These are phyloP conservation scores for Poecilobothrus nobilitatus DNA, from an alignment of 2,888 invertebrate species.

Conservation along the genomic window DNA sequence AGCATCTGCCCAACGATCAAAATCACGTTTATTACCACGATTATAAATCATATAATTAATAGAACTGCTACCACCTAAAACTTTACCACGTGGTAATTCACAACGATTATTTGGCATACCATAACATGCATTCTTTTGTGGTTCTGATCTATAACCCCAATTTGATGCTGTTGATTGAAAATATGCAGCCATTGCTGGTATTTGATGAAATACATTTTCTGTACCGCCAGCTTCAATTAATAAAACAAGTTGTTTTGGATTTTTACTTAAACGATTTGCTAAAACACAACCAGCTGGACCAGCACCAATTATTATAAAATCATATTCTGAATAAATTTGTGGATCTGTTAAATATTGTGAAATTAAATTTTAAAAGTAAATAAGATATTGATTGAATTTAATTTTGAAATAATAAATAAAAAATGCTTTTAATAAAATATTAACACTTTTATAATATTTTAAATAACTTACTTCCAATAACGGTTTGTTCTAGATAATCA, in stretches of 20 bases:
- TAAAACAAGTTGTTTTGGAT: conserved; percentile 44
- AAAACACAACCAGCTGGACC: conserved; percentile 66
- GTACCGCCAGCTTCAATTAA: conserved; percentile 48
- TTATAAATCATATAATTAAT: conserved; percentile 65
- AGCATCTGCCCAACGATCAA: conserved; percentile 57
- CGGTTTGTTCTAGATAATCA: conserved; percentile 19
- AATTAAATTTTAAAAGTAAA: conserved; percentile 23
- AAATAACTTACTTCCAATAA: not conserved
- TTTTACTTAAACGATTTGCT: conserved; percentile 43
- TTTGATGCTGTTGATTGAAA: conserved; percentile 48
- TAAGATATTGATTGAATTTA: too few species aligned
- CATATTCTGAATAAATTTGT: conserved; percentile 55
- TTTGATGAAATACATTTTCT: conserved; percentile 38
- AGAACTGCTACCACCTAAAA: conserved; percentile 52
- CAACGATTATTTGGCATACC: conserved; percentile 43
- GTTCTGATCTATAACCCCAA: conserved; percentile 63
- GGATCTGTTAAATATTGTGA: conserved; percentile 69
- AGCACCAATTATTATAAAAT: conserved; percentile 76
- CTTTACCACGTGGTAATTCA: conserved; percentile 50
- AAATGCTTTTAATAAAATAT: too few species aligned
- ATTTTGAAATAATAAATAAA: conserved; percentile 27
- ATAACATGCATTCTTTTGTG: conserved; percentile 52
- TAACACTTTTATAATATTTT: too few species aligned
- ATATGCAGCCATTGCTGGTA: conserved; percentile 35
- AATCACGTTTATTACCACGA: conserved; percentile 63